Evolutionary conservation across 2,113 vertebrate species (phyloP).

Genomic region (Anguilla rostrata): DNA sequence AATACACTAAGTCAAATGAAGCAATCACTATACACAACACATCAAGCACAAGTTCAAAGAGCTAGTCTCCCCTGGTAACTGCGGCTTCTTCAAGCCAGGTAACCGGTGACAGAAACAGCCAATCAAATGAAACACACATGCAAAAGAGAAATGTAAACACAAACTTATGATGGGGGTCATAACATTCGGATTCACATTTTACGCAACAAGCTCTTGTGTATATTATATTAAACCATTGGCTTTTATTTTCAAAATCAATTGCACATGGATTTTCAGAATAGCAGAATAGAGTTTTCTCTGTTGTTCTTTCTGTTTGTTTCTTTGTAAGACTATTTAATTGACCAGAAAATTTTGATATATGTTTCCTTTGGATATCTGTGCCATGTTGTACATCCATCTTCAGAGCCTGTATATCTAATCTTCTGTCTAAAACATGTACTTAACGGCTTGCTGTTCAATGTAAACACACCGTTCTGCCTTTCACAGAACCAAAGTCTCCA

Average conservation of each 20-base stretch:
- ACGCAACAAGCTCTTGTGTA: background rate
- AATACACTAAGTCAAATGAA: no score
- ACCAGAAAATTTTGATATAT: background rate
- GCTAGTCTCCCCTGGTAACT: no score
- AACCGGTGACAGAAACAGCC: no score
- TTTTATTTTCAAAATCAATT: background rate
- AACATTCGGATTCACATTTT: background rate
- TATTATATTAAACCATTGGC: background rate
- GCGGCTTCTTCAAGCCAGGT: no score
- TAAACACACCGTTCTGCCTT: background rate
- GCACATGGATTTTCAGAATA: background rate
- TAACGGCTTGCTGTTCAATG: background rate
- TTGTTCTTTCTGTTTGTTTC: background rate
- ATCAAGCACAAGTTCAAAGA: no score
- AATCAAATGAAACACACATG: no score
- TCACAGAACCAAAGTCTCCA: background rate
- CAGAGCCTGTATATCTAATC: background rate
- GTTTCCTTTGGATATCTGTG: background rate
- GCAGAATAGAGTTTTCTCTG: background rate
- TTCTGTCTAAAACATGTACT: constrained; percentile 11
- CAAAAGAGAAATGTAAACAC: no score
- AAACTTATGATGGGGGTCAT: no score
- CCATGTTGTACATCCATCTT: background rate
- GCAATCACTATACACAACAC: no score
- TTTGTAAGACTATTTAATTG: background rate